These are phyloP conservation scores for Alces alces DNA, from an alignment of 2,113 vertebrate genomes.

Conservation along the genomic window DNA sequence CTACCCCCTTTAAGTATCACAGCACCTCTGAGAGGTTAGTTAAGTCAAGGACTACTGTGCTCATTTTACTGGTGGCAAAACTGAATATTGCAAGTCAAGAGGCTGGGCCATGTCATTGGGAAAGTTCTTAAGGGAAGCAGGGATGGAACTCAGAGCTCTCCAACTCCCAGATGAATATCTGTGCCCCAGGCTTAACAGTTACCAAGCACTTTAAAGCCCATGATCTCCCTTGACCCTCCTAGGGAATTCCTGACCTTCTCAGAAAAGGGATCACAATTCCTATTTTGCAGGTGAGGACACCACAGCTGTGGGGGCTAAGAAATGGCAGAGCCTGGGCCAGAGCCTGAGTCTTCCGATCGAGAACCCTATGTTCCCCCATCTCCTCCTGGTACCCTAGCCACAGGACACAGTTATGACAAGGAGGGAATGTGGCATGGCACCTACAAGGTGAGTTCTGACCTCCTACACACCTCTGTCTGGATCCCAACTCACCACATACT, in stretches of 20 bases:
- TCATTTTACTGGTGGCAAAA: neutral
- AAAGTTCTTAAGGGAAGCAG: neutral
- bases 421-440: neutral
- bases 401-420: rapidly evolving
- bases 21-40: neutral
- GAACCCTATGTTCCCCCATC: rapidly evolving
- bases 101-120: too few relatives aligned
- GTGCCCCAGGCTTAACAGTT: neutral
- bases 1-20: neutral
- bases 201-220: neutral
- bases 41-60: neutral
- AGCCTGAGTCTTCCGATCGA: neutral
- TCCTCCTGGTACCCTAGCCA: rapidly evolving
- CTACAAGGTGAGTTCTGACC: neutral
- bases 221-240: neutral
- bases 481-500: neutral
- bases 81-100: neutral
- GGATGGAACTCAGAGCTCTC: neutral
- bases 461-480: neutral
- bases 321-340: neutral
- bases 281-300: neutral
- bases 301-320: neutral
- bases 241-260: neutral
- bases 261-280: neutral
- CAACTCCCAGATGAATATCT: too few relatives aligned